Conservation (phyloP, 2,888 invertebrate genomes). For the Andrena minutula region DNA sequence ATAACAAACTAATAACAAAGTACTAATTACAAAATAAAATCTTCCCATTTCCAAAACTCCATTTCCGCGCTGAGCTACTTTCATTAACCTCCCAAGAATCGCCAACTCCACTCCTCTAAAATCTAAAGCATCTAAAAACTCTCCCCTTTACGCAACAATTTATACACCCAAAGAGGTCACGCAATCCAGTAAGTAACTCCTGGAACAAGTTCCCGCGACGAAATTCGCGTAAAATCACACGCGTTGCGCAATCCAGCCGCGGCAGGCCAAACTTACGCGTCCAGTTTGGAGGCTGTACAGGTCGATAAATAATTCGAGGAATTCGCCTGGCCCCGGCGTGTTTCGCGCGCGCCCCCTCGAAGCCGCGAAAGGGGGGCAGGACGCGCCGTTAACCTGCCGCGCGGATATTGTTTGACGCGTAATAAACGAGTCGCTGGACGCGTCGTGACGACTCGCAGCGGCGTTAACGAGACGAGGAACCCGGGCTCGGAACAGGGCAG, state of each 20-base stretch:
- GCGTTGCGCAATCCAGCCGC: constrained; percentile 18
- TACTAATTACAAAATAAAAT: background rate
- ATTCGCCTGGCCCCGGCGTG: background rate
- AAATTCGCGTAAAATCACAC: constrained; percentile 12
- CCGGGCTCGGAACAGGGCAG: constrained; percentile 14
- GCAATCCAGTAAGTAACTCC: background rate
- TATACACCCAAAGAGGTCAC: background rate
- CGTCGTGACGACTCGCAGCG: constrained; percentile 29
- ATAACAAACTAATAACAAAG: no score
- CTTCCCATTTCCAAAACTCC: background rate
- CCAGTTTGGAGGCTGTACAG: background rate
- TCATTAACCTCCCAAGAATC: background rate
- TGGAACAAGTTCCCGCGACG: constrained; percentile 13
- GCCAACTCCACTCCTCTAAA: background rate
- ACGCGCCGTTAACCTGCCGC: constrained; percentile 30
- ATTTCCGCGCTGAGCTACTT: background rate
- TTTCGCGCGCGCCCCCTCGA: background rate
- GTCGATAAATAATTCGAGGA: constrained; percentile 30
- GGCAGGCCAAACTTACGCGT: background rate
- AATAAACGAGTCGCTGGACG: constrained; percentile 53
- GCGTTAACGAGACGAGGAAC: constrained; percentile 60
- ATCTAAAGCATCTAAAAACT: background rate
- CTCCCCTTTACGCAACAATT: constrained; percentile 18
- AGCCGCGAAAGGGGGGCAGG: background rate
- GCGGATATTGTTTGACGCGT: constrained; percentile 47